These are phyloP conservation scores for Caiman crocodilus DNA, from an alignment of 2,797 vertebrate genomes.

Conservation along the genomic window DNA sequence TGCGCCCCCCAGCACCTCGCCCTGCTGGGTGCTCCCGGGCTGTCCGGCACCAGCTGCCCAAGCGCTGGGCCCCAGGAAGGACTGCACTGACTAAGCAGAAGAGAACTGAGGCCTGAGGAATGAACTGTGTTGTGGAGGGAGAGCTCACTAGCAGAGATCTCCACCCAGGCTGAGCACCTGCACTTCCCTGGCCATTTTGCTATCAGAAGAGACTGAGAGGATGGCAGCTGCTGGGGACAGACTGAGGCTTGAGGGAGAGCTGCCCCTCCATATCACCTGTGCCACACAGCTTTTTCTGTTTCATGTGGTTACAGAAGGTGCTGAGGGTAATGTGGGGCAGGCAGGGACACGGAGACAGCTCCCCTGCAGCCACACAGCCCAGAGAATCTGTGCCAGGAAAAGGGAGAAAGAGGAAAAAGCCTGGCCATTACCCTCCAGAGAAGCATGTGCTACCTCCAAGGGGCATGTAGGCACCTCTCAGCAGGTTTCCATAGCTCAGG, in stretches of 20 bases:
- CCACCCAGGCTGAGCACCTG: accelerated
- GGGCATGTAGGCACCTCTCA: not conserved
- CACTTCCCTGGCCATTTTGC: not conserved
- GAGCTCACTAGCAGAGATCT: not conserved
- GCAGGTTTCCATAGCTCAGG: not conserved
- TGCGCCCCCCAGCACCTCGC: not conserved
- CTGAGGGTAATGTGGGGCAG: too few species aligned
- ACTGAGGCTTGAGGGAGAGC: not conserved
- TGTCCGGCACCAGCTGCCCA: not conserved
- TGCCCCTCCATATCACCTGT: too few species aligned
- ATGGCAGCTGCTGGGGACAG: not conserved
- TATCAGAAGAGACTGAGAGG: not conserved
- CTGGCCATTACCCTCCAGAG: not conserved
- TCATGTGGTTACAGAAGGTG: not conserved
- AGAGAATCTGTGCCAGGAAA: not conserved
- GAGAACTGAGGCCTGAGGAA: slow-evolving; percentile 10
- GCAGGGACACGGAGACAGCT: not conserved
- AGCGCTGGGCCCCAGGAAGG: not conserved
- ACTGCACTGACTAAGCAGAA: slow-evolving; percentile 2
- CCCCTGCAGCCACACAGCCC: not conserved
- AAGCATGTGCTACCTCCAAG: accelerated
- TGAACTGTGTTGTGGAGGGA: not conserved
- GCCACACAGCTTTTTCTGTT: not conserved
- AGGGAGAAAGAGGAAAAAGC: not conserved
- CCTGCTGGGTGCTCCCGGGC: not conserved